Evolutionary conservation across 2,113 vertebrate genomes (phyloP).

Genomic region (Lepisosteus osseus): DNA sequence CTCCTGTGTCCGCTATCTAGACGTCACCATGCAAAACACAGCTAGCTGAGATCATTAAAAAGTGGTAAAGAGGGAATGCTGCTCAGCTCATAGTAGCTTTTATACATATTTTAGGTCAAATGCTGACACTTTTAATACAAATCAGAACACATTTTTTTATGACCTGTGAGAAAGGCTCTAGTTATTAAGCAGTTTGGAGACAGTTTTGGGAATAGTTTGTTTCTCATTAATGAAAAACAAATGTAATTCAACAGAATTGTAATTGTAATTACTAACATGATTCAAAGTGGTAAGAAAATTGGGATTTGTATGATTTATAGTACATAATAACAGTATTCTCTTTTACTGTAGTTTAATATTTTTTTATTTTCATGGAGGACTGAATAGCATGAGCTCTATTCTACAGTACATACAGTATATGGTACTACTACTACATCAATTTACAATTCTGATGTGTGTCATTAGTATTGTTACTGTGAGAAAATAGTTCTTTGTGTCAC

Average conservation of each 20-base stretch:
- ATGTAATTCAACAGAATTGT: not conserved
- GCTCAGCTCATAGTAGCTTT: not conserved
- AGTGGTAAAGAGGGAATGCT: too few species aligned
- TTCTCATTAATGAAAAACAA: not conserved
- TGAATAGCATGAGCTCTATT: too few species aligned
- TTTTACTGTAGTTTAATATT: too few species aligned
- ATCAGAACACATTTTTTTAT: not conserved
- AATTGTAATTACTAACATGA: not conserved
- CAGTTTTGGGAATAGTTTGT: not conserved
- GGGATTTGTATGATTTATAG: too few species aligned
- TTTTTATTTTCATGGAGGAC: too few species aligned
- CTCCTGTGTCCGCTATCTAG: not conserved
- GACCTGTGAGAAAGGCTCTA: not conserved
- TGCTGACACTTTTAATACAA: not conserved
- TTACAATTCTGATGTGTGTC: too few species aligned
- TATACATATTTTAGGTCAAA: not conserved
- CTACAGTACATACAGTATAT: too few species aligned
- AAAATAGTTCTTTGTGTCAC: too few species aligned
- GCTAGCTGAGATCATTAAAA: not conserved
- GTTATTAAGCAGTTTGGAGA: not conserved
- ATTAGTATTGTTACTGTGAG: too few species aligned
- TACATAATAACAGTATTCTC: too few species aligned
- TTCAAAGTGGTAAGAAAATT: not conserved
- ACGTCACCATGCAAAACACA: not conserved
- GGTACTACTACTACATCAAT: too few species aligned